Conservation (phyloP, 2,113 vertebrate species). For the Macrotis lagotis region DNA sequence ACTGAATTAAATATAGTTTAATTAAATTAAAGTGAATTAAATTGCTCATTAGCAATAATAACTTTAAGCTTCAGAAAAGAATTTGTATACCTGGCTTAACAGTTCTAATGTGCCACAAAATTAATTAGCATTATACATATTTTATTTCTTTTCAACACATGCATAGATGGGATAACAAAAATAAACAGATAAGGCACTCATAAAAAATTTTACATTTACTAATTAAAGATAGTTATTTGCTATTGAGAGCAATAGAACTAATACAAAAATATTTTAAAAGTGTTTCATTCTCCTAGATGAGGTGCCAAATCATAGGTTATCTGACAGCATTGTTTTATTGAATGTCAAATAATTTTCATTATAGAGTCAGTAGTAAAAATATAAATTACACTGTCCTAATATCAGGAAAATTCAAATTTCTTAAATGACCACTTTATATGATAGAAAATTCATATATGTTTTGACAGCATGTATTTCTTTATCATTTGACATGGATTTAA, state of each 20-base stretch:
- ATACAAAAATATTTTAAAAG: constrained; percentile 79
- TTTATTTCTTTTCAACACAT: constrained; percentile 78
- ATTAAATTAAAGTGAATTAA: constrained; percentile 84
- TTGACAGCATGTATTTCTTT: constrained; percentile 10
- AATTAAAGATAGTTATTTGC: constrained; percentile 80
- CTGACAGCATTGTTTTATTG: constrained; percentile 72
- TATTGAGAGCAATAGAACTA: constrained; percentile 70
- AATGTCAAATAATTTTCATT: constrained; percentile 71
- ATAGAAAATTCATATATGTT: constrained; percentile 9
- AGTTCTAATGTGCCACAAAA: constrained; percentile 77
- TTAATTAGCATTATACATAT: constrained; percentile 82
- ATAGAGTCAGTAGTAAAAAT: constrained; percentile 38
- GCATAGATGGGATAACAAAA: constrained; percentile 78
- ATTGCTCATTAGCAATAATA: constrained; percentile 82
- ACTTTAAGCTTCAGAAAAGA: constrained; percentile 80
- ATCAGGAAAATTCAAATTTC: constrained; percentile 35
- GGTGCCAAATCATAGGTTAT: constrained; percentile 70
- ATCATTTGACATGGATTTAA: constrained; percentile 4
- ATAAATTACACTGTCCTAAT: constrained; percentile 47
- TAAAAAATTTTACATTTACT: constrained; percentile 81
- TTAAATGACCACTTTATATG: constrained; percentile 35
- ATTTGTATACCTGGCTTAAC: constrained; percentile 83
- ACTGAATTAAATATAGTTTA: constrained; percentile 83
- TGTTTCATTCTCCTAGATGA: constrained; percentile 54
- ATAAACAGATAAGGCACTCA: constrained; percentile 78